Evolutionary conservation across 1,140 invertebrate species (phyloP).

Genomic region (Drosophila truncata): DNA sequence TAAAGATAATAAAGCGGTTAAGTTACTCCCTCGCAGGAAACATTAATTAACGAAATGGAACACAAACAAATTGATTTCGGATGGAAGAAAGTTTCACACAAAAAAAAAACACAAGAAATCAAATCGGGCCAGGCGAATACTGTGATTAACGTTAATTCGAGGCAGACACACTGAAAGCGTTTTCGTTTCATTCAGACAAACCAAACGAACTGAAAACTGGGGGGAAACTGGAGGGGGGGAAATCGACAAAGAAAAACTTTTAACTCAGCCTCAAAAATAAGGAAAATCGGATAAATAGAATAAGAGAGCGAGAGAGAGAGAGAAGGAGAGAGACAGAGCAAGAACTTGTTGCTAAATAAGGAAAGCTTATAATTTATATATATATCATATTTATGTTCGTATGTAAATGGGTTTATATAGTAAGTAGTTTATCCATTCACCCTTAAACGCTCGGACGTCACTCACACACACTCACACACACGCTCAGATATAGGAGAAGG

Average conservation of each 20-base stretch:
- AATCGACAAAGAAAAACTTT: constrained; percentile 46
- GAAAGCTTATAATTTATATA: constrained; percentile 34
- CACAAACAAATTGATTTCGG: constrained; percentile 30
- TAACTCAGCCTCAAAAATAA: constrained; percentile 57
- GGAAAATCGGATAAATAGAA: constrained; percentile 31
- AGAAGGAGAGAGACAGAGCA: constrained; percentile 38
- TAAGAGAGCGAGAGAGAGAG: constrained; percentile 24
- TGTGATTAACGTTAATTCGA: constrained; percentile 60
- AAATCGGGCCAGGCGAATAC: constrained; percentile 53
- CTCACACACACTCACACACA: constrained; percentile 22
- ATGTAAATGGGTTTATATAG: constrained; percentile 34
- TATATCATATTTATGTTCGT: constrained; percentile 29
- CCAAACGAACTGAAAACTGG: constrained; percentile 58
- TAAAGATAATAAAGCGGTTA: constrained; percentile 59
- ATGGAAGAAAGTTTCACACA: constrained; percentile 18
- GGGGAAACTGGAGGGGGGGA: constrained; percentile 19
- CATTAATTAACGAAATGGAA: constrained; percentile 30
- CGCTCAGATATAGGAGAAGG: background rate
- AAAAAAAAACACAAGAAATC: constrained; percentile 15
- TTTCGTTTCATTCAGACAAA: constrained; percentile 67
- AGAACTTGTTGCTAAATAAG: constrained; percentile 71
- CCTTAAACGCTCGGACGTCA: constrained; percentile 28
- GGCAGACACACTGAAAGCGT: constrained; percentile 69
- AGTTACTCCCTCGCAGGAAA: constrained; percentile 21
- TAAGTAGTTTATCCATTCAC: constrained; percentile 46